phyloP scores from a whole-genome alignment of 2,797 vertebrate genomes.

The Mus minutoides region DNA sequence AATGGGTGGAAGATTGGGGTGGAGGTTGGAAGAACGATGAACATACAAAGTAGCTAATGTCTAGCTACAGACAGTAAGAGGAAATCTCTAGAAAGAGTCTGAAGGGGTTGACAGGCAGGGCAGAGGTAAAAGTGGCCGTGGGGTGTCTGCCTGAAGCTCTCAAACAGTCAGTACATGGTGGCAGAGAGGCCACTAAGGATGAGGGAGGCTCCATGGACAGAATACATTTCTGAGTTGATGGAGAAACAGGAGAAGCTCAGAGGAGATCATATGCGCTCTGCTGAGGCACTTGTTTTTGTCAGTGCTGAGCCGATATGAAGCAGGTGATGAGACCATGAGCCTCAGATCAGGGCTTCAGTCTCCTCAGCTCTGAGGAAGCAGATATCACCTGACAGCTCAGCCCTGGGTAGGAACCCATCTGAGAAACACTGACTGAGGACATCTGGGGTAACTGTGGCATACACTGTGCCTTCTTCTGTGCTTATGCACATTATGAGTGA shows the following conservation, averaged over 20 bases:
- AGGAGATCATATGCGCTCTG: background rate
- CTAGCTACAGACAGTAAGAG: background rate
- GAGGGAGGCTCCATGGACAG: background rate
- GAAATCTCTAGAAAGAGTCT: background rate
- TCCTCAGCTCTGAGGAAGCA: no score
- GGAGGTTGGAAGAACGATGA: background rate
- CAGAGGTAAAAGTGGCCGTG: rapidly evolving
- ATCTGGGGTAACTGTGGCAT: background rate
- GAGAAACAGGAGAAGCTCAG: background rate
- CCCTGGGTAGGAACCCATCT: background rate
- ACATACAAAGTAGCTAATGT: background rate
- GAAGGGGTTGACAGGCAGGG: background rate
- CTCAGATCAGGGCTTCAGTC: background rate
- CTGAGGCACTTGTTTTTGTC: background rate
- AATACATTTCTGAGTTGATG: background rate
- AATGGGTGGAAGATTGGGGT: background rate
- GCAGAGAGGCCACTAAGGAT: no score
- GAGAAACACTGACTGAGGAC: background rate
- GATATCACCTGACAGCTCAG: no score
- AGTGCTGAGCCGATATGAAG: no score
- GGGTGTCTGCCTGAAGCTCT: background rate
- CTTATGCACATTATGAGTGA: background rate
- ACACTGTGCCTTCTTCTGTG: background rate
- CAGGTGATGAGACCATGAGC: background rate
- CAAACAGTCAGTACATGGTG: background rate